phyloP scores from a whole-genome alignment of 2,113 vertebrate species.

The Oxyruncus cristatus region DNA sequence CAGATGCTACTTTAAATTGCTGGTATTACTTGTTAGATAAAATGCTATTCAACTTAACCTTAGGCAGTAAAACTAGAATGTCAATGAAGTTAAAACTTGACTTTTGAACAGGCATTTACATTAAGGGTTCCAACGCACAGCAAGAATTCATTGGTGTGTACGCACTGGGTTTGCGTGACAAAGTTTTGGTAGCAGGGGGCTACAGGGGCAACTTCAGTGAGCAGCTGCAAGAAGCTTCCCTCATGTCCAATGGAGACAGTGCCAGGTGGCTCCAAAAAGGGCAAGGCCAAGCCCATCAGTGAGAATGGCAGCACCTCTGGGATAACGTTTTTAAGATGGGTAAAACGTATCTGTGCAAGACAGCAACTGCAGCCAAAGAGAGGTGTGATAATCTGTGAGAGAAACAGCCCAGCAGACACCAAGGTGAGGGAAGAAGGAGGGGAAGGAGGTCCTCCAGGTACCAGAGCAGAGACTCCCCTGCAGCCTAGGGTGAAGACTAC shows the following conservation, averaged over 20 bases:
- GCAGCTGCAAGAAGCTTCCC: not conserved
- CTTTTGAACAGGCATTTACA: not conserved
- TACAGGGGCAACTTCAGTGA: not conserved
- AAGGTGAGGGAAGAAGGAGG: not conserved
- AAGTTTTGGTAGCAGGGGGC: not conserved
- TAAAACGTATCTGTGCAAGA: not conserved
- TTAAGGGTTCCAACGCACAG: not conserved
- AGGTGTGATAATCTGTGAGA: not conserved
- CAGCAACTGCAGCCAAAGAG: not conserved
- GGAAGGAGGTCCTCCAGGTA: not conserved
- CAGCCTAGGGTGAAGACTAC: not conserved
- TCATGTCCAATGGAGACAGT: not conserved
- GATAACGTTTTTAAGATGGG: not conserved
- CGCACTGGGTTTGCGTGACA: fast-evolving
- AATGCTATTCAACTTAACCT: not conserved
- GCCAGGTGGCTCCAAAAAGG: not conserved
- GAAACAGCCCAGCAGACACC: not conserved
- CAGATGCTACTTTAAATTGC: not conserved
- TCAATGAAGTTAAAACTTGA: not conserved
- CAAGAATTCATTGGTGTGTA: not conserved
- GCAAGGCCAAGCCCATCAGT: not conserved
- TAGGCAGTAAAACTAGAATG: not conserved
- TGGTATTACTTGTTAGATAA: not conserved
- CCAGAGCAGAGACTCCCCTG: not conserved
- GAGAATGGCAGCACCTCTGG: fast-evolving